phyloP scores from a whole-genome alignment of 2,797 vertebrate genomes.

The Smutsia temminckii region DNA sequence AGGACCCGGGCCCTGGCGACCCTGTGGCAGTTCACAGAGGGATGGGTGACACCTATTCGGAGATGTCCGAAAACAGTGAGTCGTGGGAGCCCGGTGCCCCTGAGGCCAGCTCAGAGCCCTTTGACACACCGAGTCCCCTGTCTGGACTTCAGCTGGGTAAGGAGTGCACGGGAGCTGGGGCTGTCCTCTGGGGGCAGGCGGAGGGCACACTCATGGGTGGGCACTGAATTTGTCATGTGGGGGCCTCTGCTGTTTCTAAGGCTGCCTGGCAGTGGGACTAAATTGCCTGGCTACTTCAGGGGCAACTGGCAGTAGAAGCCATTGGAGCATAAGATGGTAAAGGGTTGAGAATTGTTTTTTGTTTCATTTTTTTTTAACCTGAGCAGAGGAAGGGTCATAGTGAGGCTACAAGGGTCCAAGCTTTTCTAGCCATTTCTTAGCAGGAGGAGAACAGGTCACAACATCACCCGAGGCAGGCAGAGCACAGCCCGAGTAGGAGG shows the following conservation, averaged over 20 bases:
- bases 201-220: background rate
- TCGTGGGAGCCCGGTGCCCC: constrained; percentile 78
- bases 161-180: constrained; percentile 9
- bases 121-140: constrained; percentile 63
- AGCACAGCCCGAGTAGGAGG: background rate
- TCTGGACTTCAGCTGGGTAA: constrained; percentile 83
- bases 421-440: background rate
- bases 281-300: background rate
- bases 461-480: background rate
- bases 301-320: background rate
- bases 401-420: background rate
- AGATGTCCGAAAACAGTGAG: constrained; percentile 82
- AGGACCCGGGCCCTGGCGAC: constrained; percentile 78
- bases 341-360: background rate
- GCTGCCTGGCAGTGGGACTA: background rate
- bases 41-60: constrained; percentile 58
- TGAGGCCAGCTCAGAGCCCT: constrained; percentile 73
- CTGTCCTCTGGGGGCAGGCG: background rate
- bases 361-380: background rate
- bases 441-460: background rate
- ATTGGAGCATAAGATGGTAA: background rate
- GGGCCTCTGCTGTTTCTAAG: background rate
- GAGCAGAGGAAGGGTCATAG: background rate
- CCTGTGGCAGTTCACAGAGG: constrained; percentile 56
- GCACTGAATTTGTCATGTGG: background rate